A percentile compares a stretch with the other conserved stretches of the same genome.
Evolutionary conservation across 1,140 invertebrate genomes (phyloP).

Genomic region (Trachymyrmex cornetzi): DNA sequence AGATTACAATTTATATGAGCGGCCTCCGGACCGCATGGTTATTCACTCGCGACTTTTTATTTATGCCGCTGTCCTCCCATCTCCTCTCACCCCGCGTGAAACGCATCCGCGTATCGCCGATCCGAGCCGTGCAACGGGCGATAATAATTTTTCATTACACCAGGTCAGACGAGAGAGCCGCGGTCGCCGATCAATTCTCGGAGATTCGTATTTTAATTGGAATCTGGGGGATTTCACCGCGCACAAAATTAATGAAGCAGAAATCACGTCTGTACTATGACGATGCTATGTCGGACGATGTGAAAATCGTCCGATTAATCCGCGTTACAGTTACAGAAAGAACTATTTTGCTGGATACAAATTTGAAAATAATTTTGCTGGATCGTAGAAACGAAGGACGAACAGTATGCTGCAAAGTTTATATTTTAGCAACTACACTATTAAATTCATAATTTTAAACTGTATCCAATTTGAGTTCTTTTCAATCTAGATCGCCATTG

Average conservation of each 20-base stretch:
- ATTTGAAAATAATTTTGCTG: no score
- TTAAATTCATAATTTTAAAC: no score
- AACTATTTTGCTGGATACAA: no score
- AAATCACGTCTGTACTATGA: not conserved
- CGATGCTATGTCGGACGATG: no score
- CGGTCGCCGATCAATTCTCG: not conserved
- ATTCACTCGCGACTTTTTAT: conserved; percentile 66
- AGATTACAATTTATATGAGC: conserved; percentile 71
- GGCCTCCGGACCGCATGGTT: conserved; percentile 42
- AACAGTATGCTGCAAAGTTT: no score
- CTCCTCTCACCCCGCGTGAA: conserved; percentile 21
- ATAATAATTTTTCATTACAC: conserved; percentile 76
- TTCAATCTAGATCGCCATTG: no score
- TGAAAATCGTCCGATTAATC: not conserved
- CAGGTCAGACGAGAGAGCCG: conserved; percentile 41
- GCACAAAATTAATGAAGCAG: conserved; percentile 7
- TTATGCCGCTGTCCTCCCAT: conserved; percentile 37
- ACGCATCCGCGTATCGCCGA: conserved; percentile 27
- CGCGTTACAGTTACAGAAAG: not conserved
- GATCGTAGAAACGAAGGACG: no score
- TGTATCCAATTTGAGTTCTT: no score
- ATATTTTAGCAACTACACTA: no score
- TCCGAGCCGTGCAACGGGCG: conserved; percentile 27
- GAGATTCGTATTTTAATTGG: conserved; percentile 17
- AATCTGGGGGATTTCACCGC: not conserved